These are phyloP conservation scores for Morelia viridis DNA, from an alignment of 2,797 vertebrate species.

Conservation along the genomic window DNA sequence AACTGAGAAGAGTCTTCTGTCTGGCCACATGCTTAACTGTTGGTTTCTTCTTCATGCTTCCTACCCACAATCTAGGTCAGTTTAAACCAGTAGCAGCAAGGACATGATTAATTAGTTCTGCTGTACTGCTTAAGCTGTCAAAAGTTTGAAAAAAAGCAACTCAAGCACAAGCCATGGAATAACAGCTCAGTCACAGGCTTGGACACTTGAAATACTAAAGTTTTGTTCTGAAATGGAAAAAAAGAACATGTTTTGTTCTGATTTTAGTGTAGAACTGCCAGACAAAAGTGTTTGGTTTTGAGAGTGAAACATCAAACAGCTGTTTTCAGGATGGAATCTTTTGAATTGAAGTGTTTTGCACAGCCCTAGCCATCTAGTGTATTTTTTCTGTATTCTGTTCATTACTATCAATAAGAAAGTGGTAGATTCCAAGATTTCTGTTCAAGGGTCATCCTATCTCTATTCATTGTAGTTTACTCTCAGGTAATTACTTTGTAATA, in stretches of 20 bases:
- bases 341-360: neutral
- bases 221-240: neutral
- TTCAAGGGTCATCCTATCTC: neutral
- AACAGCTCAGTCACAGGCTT: neutral
- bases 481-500: neutral
- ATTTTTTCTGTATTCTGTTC: neutral
- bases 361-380: neutral
- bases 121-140: neutral
- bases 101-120: neutral
- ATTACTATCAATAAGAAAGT: neutral
- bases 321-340: neutral
- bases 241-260: neutral
- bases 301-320: neutral
- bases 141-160: neutral
- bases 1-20: neutral
- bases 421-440: rapidly evolving
- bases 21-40: neutral
- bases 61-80: neutral
- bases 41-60: neutral
- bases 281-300: neutral
- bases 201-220: neutral
- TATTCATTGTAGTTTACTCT: neutral
- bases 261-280: neutral
- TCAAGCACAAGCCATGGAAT: neutral
- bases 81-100: neutral